Percentiles rank a stretch among this genome's conserved stretches.
phyloP scores from a whole-genome alignment of 2,888 invertebrate genomes.

The Acanthosoma haemorrhoidale region DNA sequence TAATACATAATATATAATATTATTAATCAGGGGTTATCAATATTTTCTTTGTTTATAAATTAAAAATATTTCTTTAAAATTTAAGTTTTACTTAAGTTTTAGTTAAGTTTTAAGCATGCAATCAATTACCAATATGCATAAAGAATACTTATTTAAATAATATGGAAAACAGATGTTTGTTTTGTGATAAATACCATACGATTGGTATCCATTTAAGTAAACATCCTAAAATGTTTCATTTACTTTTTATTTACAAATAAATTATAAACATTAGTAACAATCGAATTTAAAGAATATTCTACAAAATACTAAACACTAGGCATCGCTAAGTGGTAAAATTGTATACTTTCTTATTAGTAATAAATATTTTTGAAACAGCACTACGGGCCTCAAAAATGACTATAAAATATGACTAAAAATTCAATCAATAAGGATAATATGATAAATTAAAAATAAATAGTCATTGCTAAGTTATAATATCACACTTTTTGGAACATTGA shows the following conservation, averaged over 20 bases:
- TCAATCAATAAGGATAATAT: not conserved
- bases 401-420: not conserved
- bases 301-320: not conserved
- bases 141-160: too few relatives aligned
- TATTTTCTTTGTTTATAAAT: not conserved
- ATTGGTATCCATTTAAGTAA: not conserved
- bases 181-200: not conserved
- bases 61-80: too few relatives aligned
- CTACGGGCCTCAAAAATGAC: not conserved
- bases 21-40: too few relatives aligned
- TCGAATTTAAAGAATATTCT: not conserved
- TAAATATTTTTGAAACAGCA: too few relatives aligned
- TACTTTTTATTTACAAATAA: not conserved
- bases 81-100: too few relatives aligned
- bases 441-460: conserved; percentile 10
- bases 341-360: not conserved
- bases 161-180: not conserved
- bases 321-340: not conserved
- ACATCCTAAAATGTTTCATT: not conserved
- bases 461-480: conserved; percentile 5
- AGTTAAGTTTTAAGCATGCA: too few relatives aligned
- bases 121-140: too few relatives aligned
- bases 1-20: not conserved
- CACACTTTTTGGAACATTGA: not conserved
- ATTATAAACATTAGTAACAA: not conserved